phyloP scores from a whole-genome alignment of 1,140 invertebrate genomes.

The Heliconius nattereri region DNA sequence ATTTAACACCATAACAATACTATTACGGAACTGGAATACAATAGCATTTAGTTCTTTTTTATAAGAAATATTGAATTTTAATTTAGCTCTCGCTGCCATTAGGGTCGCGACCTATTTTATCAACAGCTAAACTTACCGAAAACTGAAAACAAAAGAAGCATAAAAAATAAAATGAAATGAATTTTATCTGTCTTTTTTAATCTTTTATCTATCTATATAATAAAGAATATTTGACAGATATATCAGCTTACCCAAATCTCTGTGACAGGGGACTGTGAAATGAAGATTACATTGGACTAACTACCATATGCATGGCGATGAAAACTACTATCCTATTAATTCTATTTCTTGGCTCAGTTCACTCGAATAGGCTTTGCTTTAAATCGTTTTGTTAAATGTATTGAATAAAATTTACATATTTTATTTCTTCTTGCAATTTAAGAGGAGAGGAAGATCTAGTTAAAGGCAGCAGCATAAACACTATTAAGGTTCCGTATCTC shows the following conservation, averaged over 20 bases:
- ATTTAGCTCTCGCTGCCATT: slow-evolving; percentile 7
- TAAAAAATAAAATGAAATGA: not conserved
- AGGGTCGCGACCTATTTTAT: slow-evolving; percentile 17
- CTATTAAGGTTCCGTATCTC: too few species aligned
- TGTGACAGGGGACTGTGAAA: slow-evolving; percentile 64
- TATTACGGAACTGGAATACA: not conserved
- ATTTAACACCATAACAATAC: not conserved
- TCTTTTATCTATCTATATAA: slow-evolving; percentile 17
- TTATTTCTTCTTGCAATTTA: too few species aligned
- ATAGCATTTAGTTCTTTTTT: slow-evolving; percentile 2
- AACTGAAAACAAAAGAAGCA: not conserved
- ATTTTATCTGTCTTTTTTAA: slow-evolving; percentile 22
- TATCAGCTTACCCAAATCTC: slow-evolving; percentile 62
- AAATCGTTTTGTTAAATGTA: not conserved
- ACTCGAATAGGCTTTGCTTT: not conserved
- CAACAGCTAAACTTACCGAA: not conserved
- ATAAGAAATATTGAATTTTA: slow-evolving; percentile 15
- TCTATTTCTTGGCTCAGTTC: slow-evolving; percentile 20
- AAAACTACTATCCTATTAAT: slow-evolving; percentile 20
- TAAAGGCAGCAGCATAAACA: too few species aligned
- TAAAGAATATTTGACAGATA: slow-evolving; percentile 47
- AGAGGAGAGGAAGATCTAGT: too few species aligned
- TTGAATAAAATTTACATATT: not conserved
- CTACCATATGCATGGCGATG: slow-evolving; percentile 50
- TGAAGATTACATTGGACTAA: slow-evolving; percentile 57